Conservation (phyloP, 2,888 invertebrate genomes). For the Digitonthophagus gazella region DNA sequence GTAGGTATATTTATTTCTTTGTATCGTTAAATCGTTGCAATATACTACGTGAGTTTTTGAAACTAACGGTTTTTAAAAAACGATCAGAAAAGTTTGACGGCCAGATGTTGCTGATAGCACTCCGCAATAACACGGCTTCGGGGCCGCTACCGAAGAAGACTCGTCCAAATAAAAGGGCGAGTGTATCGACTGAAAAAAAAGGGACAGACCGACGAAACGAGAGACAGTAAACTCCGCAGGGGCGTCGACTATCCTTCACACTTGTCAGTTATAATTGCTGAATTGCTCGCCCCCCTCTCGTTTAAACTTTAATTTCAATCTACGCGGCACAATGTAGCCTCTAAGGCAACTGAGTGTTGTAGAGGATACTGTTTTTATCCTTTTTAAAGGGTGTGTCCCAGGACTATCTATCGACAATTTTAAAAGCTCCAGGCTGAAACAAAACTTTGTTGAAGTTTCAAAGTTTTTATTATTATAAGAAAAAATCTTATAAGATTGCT, state of each 20-base stretch:
- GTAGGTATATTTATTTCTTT: neutral
- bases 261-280: slow-evolving; percentile 18
- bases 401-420: too few relatives aligned
- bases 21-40: neutral
- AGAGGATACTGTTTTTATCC: neutral
- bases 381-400: too few relatives aligned
- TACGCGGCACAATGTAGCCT: slow-evolving; percentile 6
- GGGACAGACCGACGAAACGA: slow-evolving; percentile 8
- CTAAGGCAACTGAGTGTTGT: neutral
- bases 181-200: slow-evolving; percentile 5
- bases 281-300: slow-evolving; percentile 12
- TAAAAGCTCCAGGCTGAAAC: too few relatives aligned
- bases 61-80: neutral
- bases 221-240: neutral
- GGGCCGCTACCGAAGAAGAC: neutral
- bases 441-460: neutral
- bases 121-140: slow-evolving; percentile 5
- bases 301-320: slow-evolving; percentile 17
- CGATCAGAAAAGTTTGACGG: neutral
- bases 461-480: too few relatives aligned
- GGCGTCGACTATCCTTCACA: slow-evolving; percentile 12
- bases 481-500: too few relatives aligned
- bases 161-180: slow-evolving; percentile 11
- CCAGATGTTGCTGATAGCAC: neutral
- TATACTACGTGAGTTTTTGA: neutral